These are phyloP conservation scores for Lerema accius DNA, from an alignment of 1,140 invertebrate species.

Conservation along the genomic window DNA sequence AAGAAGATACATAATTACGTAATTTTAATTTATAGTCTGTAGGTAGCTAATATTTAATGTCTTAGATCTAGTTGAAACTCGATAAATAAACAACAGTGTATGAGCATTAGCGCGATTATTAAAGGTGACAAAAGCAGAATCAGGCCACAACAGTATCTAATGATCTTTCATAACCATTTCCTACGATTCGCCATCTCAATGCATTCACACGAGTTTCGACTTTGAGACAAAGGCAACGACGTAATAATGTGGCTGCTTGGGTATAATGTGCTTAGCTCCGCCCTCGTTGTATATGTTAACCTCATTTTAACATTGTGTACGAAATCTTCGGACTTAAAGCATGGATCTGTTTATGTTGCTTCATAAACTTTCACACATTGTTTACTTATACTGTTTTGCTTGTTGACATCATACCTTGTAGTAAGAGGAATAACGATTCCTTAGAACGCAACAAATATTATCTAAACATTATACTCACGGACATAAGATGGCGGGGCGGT, in stretches of 20 bases:
- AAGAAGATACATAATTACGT: too few species aligned
- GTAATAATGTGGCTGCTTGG: slow-evolving; percentile 39
- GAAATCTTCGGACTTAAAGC: slow-evolving; percentile 19
- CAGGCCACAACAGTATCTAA: slow-evolving; percentile 23
- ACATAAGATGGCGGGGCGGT: neutral
- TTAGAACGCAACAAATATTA: too few species aligned
- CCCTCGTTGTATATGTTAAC: slow-evolving; percentile 35
- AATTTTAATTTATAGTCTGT: too few species aligned
- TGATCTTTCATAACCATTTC: slow-evolving; percentile 14
- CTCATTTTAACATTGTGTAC: slow-evolving; percentile 17
- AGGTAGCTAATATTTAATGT: too few species aligned
- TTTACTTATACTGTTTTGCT: too few species aligned
- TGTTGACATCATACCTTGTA: too few species aligned
- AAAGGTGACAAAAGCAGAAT: neutral
- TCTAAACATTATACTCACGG: neutral
- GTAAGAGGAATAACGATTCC: too few species aligned
- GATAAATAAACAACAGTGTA: too few species aligned
- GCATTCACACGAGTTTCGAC: slow-evolving; percentile 39
- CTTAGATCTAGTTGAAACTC: too few species aligned
- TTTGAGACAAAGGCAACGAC: slow-evolving; percentile 46
- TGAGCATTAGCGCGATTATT: too few species aligned
- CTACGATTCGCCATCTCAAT: slow-evolving; percentile 1
- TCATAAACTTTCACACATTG: too few species aligned
- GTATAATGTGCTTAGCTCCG: slow-evolving; percentile 37
- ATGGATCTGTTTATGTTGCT: slow-evolving; percentile 6